Evolutionary conservation across 1,140 invertebrate species (phyloP), one percentile per base, ranked within the genome.

Genomic region (Eufriesea mexicana): DNA sequence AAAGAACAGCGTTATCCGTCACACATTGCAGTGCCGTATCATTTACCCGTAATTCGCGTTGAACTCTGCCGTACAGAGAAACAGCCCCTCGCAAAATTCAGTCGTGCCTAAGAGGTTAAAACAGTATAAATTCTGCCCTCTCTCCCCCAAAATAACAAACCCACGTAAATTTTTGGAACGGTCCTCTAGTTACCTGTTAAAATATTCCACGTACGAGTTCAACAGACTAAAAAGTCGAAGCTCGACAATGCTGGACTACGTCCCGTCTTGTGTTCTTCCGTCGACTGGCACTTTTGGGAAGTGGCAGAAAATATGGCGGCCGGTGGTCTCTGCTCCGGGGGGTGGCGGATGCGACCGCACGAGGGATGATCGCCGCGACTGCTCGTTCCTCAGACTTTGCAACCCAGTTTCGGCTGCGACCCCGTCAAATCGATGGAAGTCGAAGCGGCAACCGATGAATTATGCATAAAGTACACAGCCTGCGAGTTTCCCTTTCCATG

Each of bases 291-390:
- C 18, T 66, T 66, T 64, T 23, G 20, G 12, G n/a, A 59, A 59
- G 55, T 73, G 75, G 23, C 75, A 66, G 28, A 25, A 54, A 23
- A 74, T 45, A 67, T 67, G 61, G 62, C 49, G 7, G 47, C 2
- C 28, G 61, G 66, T 70, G n/a, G 76, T 67, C 47, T 47, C 51
- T 55, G 42, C 47, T 68, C 23, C 76, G n/a, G 28, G 1, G 12
- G 7, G 23, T 35, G 59, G 45, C 20, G 28, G 45, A 42, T 54
- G 47, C 45, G 16, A 20, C 25, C 35, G n/a, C 61, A 68, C 61
- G 16, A 14, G 10, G 64, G 9, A 67, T 57, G 16, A 55, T 70
- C 62, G 42, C 28, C 18, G 51, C 51, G 28, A 6, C 42, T 23
- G 47, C 25, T 55, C 23, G 35, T 23, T 47, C 68, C 45, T 12